phyloP scores from a whole-genome alignment of 1,140 invertebrate genomes.

The Bathynomus jamesi region DNA sequence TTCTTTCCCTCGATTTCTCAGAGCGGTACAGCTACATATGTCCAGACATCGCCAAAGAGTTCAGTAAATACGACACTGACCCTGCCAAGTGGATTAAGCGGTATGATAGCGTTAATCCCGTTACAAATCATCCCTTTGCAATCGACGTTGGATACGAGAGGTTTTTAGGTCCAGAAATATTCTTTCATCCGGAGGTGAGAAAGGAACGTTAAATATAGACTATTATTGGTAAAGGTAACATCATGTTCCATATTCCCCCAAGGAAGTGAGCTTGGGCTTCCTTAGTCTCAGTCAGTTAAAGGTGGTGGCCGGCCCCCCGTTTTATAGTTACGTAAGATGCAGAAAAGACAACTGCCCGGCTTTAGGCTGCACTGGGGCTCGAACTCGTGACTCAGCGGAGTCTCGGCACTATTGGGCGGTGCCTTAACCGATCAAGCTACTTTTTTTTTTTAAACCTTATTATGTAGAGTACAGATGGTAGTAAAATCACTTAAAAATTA shows the following conservation, averaged over 20 bases:
- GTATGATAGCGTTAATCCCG: conserved; percentile 83
- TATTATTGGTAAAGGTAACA: too few species aligned
- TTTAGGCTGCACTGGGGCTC: too few species aligned
- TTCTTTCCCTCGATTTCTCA: conserved; percentile 6
- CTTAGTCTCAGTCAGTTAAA: not conserved
- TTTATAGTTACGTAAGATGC: not conserved
- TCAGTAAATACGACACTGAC: conserved; percentile 95
- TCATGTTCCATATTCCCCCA: too few species aligned
- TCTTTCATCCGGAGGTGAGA: conserved; percentile 94
- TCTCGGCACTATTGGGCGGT: too few species aligned
- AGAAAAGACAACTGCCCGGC: too few species aligned
- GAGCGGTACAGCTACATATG: conserved; percentile 97
- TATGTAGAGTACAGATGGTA: too few species aligned
- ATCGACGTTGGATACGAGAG: conserved; percentile 99
- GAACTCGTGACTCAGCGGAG: too few species aligned
- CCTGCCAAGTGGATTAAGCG: conserved; percentile 91
- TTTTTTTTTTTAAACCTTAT: not conserved
- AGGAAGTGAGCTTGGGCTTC: too few species aligned
- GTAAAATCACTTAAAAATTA: too few species aligned
- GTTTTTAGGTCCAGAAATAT: conserved; percentile 98
- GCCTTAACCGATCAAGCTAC: too few species aligned
- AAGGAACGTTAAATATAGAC: not conserved
- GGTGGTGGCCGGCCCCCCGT: not conserved
- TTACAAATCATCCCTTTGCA: conserved; percentile 87
- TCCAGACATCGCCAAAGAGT: conserved; percentile 98